A percentile compares a stretch with the other conserved stretches of the same genome.
Conservation (phyloP, 2,888 invertebrate species). For the Phalangium opilio region DNA sequence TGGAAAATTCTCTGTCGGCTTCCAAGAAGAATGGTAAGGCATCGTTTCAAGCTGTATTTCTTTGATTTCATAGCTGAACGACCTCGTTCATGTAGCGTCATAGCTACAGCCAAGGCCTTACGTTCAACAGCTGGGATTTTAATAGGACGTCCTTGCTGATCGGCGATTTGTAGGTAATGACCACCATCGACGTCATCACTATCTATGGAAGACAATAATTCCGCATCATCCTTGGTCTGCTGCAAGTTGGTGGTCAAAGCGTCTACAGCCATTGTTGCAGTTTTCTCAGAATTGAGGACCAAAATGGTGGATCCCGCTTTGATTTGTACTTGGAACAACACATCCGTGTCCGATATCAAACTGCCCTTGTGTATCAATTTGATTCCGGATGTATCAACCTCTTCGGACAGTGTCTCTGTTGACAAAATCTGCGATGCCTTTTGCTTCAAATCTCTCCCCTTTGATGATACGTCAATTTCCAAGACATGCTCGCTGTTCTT, state of each 20-base stretch:
- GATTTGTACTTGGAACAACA: too few relatives aligned
- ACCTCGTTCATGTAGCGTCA: conserved; percentile 66
- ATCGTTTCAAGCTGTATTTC: conserved; percentile 48
- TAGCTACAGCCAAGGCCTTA: conserved; percentile 52
- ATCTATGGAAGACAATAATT: conserved; percentile 28
- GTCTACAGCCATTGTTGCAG: conserved; percentile 6
- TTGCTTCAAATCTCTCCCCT: too few relatives aligned
- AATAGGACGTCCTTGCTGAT: conserved; percentile 58
- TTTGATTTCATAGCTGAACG: conserved; percentile 46
- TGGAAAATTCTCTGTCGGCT: conserved; percentile 55
- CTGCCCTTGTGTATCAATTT: too few relatives aligned
- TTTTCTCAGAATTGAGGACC: not conserved
- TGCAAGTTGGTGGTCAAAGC: conserved; percentile 21
- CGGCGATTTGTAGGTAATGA: conserved; percentile 37
- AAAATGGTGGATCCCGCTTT: too few relatives aligned
- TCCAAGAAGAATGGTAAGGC: conserved; percentile 59
- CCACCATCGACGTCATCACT: conserved; percentile 23
- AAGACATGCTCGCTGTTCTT: too few relatives aligned
- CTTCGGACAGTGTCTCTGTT: too few relatives aligned
- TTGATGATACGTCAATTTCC: too few relatives aligned
- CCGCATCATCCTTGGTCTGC: conserved; percentile 24
- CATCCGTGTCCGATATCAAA: too few relatives aligned
- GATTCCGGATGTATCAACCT: too few relatives aligned
- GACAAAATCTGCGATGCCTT: too few relatives aligned
- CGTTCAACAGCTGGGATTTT: conserved; percentile 52